Percentiles rank a stretch among this genome's conserved stretches.
Evolutionary conservation across 2,888 invertebrate genomes (phyloP).

Genomic region (Hypercompe scribonia): DNA sequence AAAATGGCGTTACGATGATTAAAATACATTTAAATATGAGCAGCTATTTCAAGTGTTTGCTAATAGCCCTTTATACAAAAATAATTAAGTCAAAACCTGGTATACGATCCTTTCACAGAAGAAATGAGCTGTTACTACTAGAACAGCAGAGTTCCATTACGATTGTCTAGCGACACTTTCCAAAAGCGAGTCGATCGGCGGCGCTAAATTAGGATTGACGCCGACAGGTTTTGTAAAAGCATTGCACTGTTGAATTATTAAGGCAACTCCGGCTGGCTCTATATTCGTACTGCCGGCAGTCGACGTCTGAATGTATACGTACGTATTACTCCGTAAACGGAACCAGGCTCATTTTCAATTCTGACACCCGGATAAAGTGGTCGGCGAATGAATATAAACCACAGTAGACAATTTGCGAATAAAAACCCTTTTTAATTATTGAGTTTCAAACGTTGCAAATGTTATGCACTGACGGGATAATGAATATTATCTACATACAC

Average conservation of each 20-base stretch:
- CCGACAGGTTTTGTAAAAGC: constrained; percentile 86
- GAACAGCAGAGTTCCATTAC: constrained; percentile 83
- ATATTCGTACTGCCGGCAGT: constrained; percentile 77
- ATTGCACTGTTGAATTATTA: constrained; percentile 87
- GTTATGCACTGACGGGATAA: constrained; percentile 30
- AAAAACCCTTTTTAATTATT: constrained; percentile 56
- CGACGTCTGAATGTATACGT: constrained; percentile 66
- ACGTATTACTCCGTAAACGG: constrained; percentile 75
- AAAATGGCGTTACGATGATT: neutral
- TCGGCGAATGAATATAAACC: constrained; percentile 72
- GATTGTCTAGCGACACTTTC: constrained; percentile 83
- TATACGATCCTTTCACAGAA: constrained; percentile 47
- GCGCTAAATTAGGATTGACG: constrained; percentile 85
- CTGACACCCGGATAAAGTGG: constrained; percentile 82
- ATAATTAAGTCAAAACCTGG: constrained; percentile 42
- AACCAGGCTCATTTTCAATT: constrained; percentile 80
- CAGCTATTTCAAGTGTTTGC: constrained; percentile 26
- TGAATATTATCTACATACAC: too few relatives aligned
- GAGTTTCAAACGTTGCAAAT: constrained; percentile 56
- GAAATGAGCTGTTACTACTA: constrained; percentile 58
- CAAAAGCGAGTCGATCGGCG: constrained; percentile 81
- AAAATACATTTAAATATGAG: neutral
- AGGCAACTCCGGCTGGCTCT: constrained; percentile 80
- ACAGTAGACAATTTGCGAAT: constrained; percentile 62
- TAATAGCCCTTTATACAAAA: constrained; percentile 32